phyloP scores from a whole-genome alignment of 2,888 invertebrate species.

The Andricus quercusramuli region DNA sequence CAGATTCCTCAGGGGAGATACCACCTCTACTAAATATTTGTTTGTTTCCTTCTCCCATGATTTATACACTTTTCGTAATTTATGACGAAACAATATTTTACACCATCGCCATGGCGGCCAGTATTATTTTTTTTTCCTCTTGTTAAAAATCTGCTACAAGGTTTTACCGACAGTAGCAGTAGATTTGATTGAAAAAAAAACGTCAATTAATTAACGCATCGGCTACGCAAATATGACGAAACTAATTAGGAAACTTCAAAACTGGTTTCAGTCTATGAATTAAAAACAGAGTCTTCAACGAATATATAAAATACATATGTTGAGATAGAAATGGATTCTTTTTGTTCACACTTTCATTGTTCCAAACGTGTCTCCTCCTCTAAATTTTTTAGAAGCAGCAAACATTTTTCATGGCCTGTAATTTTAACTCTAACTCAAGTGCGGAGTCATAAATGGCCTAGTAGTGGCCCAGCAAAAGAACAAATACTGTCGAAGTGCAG shows the following conservation, averaged over 20 bases:
- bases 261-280: not conserved
- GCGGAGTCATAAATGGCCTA: too few relatives aligned
- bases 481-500: too few relatives aligned
- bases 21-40: not conserved
- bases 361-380: too few relatives aligned
- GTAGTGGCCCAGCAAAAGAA: too few relatives aligned
- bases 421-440: too few relatives aligned
- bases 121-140: not conserved
- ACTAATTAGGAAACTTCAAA: not conserved
- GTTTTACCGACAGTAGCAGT: not conserved
- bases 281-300: not conserved
- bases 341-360: too few relatives aligned
- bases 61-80: not conserved
- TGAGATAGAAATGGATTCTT: too few relatives aligned
- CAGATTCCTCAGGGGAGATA: slow-evolving; percentile 43
- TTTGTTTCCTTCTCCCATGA: slow-evolving; percentile 38
- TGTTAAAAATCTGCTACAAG: too few relatives aligned
- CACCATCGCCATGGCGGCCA: not conserved
- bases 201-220: not conserved
- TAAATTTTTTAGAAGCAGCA: too few relatives aligned
- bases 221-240: not conserved
- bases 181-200: not conserved
- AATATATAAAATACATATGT: not conserved
- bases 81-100: not conserved
- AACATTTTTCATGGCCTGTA: too few relatives aligned